Base-by-base conservation (phyloP, 2,888 invertebrate genomes). In the Platypus cylindrus region DNA sequence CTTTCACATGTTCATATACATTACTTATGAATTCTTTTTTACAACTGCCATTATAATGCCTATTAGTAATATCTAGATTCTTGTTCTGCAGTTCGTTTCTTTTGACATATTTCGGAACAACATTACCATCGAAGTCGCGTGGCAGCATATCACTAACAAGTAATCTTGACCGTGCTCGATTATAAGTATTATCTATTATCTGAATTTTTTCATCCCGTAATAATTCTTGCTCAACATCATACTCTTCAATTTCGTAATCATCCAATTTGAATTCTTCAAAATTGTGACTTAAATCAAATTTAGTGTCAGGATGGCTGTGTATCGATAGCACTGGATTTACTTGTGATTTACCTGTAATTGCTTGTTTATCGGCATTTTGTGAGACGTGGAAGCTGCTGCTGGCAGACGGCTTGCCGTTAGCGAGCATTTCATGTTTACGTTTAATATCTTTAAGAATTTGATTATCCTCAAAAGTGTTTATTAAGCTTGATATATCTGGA, bases 201-300 rank as follows among this genome's bases (percentile, higher is more conserved):
- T 34, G 12, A 8, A 39, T 43, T 22, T 40, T 30, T 3, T 42
- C 44, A 12, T 46, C 41, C 29, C 46, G 43, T 9, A 41, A 39
- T 9, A 48, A 18, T 18, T 46, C 48, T 14, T 48, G 48, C 31
- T 53, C 54, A 4, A 56, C 54, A 15, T 48, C 48, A 37, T 55
- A 59, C 41, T 62, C 60, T 36, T 62, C 60, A 26, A 71, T 70
- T 56, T 80, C 78, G 57, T 72, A 73, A 35, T 81, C 80, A 53
- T 81, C 81, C 48, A 82, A 66, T 53, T 78, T 79, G 56, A 82
- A 82, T 54, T 82, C 82, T 53, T 82, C 82, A 52, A 82, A 82
- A 59, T 80, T 80, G 55, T 80, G 78, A 42, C 77, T 72, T 50
- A 80, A 67, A 53, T 78, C 77, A 52, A 74, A 76, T 49, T 72